Conservation (phyloP, 1,140 invertebrate species). For the Sarcophaga bullata region DNA sequence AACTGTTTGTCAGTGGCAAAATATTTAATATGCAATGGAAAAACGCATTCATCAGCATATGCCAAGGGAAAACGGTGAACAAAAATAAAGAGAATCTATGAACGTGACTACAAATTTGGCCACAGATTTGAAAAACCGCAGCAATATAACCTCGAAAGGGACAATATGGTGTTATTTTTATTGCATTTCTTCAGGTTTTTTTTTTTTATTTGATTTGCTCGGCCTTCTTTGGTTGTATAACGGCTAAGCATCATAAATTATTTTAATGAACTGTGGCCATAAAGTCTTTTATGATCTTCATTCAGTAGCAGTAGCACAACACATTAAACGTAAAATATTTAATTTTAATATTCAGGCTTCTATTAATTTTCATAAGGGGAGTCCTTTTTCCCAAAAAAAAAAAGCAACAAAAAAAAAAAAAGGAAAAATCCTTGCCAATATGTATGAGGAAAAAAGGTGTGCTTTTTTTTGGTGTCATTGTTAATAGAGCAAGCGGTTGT, state of each 20-base stretch:
- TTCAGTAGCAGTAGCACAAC: not conserved
- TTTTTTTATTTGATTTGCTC: not conserved
- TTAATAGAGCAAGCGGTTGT: not conserved
- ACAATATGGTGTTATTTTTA: not conserved
- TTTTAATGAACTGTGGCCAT: conserved; percentile 10
- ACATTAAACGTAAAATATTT: not conserved
- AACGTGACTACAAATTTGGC: not conserved
- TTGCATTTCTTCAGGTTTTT: not conserved
- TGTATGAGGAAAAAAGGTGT: not conserved
- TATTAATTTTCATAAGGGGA: conserved; percentile 16
- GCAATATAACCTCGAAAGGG: too few relatives aligned
- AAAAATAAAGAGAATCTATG: not conserved
- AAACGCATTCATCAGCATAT: not conserved
- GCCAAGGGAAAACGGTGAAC: not conserved
- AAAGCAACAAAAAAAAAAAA: not conserved
- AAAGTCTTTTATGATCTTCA: not conserved
- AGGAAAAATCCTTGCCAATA: not conserved
- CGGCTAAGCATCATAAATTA: not conserved
- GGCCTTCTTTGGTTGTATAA: not conserved
- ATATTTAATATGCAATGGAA: not conserved
- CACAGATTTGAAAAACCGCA: not conserved
- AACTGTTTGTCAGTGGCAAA: not conserved
- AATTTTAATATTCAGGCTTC: conserved; percentile 23
- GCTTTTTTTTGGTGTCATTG: not conserved
- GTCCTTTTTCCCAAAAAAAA: not conserved